Evolutionary conservation across 1,140 invertebrate species (phyloP).

Genomic region (Linepithema humile): DNA sequence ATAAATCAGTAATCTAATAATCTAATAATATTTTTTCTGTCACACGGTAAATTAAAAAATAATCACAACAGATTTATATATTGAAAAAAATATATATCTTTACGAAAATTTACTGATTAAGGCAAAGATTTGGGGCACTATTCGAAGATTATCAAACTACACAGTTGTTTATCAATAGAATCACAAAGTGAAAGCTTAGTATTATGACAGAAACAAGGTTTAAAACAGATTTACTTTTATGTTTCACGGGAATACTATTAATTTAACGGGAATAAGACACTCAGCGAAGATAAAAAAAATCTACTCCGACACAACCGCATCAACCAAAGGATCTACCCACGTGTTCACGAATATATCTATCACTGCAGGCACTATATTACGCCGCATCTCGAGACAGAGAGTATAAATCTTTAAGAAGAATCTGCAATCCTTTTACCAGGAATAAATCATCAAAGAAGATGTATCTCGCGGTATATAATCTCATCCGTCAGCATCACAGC

Average conservation of each 20-base stretch:
- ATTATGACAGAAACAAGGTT: not conserved
- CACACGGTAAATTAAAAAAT: not conserved
- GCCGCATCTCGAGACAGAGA: not conserved
- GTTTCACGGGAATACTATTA: not conserved
- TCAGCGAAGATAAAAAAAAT: not conserved
- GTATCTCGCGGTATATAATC: too few relatives aligned
- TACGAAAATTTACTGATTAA: too few relatives aligned
- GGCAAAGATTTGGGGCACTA: too few relatives aligned
- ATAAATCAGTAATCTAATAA: not conserved
- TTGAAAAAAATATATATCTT: not conserved
- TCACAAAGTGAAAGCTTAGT: not conserved
- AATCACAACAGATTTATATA: not conserved
- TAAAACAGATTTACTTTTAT: not conserved
- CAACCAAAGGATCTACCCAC: not conserved
- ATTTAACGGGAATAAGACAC: not conserved
- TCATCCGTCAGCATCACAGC: not conserved
- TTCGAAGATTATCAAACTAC: not conserved
- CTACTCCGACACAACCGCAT: not conserved
- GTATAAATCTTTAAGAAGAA: not conserved
- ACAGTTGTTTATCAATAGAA: not conserved
- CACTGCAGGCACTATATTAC: not conserved
- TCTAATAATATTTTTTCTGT: not conserved
- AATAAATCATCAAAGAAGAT: not conserved
- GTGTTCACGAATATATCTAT: not conserved
- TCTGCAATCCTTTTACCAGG: not conserved